Conservation (phyloP, 2,797 vertebrate species). For the Oceanodroma leucorhoa region DNA sequence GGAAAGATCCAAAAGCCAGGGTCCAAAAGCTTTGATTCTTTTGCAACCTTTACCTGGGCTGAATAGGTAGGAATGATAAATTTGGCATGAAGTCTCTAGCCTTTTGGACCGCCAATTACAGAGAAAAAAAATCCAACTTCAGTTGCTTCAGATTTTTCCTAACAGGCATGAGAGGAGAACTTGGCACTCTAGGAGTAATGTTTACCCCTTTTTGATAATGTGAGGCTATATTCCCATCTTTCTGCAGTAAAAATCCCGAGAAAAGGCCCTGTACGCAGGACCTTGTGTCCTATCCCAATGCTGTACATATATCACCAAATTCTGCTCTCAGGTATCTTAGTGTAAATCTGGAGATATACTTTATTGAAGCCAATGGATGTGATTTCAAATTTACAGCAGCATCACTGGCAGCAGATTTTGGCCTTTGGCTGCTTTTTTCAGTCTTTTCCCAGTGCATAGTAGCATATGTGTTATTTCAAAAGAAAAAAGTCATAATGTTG, state of each 20-base stretch:
- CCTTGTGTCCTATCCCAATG: not conserved
- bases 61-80: not conserved
- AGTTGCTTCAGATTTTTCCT: not conserved
- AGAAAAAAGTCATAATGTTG: slow-evolving; percentile 5
- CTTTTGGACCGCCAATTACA: not conserved
- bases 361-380: not conserved
- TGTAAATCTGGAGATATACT: not conserved
- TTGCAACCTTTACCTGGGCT: not conserved
- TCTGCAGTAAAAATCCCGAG: not conserved
- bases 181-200: not conserved
- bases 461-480: slow-evolving; percentile 22
- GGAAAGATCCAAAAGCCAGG: not conserved
- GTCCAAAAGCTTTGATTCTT: not conserved
- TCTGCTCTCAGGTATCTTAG: not conserved
- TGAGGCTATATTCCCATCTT: not conserved
- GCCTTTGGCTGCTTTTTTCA: not conserved
- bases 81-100: not conserved
- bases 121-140: not conserved
- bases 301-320: not conserved
- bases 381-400: not conserved
- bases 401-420: not conserved
- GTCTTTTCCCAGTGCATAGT: not conserved
- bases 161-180: not conserved
- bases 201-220: not conserved
- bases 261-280: not conserved